Conservation (phyloP, 2,888 invertebrate species). For the Orchestes rusci region DNA sequence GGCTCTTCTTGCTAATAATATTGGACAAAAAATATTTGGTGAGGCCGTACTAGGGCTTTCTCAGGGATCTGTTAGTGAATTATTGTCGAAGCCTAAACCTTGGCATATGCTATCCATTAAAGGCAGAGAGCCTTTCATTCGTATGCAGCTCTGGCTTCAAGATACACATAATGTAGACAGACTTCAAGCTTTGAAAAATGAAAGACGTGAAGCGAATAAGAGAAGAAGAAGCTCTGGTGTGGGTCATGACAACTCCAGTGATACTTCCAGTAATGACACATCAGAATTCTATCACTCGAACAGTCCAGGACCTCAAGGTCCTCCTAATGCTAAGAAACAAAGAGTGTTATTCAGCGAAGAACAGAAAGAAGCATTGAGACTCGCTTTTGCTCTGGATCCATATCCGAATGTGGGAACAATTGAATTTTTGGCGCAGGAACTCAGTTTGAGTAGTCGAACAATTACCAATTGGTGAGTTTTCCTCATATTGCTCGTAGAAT, state of each 20-base stretch:
- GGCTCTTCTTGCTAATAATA: slow-evolving; percentile 91
- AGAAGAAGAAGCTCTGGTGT: slow-evolving; percentile 77
- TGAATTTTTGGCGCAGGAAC: slow-evolving; percentile 87
- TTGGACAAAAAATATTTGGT: slow-evolving; percentile 97
- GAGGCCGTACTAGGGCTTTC: slow-evolving; percentile 95
- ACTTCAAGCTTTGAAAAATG: slow-evolving; percentile 84
- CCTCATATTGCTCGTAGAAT: too few species aligned
- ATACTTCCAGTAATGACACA: slow-evolving; percentile 82
- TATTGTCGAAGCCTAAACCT: slow-evolving; percentile 95
- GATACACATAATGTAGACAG: slow-evolving; percentile 90
- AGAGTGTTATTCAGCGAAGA: slow-evolving; percentile 96
- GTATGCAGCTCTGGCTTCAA: slow-evolving; percentile 95
- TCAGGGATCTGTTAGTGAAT: slow-evolving; percentile 94
- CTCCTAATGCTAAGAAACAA: slow-evolving; percentile 87
- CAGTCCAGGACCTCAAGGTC: slow-evolving; percentile 69
- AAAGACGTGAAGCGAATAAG: slow-evolving; percentile 85
- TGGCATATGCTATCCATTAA: slow-evolving; percentile 99
- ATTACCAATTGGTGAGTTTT: slow-evolving; percentile 84
- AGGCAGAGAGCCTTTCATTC: slow-evolving; percentile 91
- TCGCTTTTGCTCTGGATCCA: slow-evolving; percentile 93
- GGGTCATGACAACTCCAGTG: slow-evolving; percentile 79
- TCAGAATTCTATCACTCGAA: slow-evolving; percentile 83
- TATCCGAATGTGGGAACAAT: slow-evolving; percentile 96
- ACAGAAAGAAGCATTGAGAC: slow-evolving; percentile 90
- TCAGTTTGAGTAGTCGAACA: slow-evolving; percentile 87